Conservation (phyloP, 2,113 vertebrate genomes). For the Spilogale gracilis region DNA sequence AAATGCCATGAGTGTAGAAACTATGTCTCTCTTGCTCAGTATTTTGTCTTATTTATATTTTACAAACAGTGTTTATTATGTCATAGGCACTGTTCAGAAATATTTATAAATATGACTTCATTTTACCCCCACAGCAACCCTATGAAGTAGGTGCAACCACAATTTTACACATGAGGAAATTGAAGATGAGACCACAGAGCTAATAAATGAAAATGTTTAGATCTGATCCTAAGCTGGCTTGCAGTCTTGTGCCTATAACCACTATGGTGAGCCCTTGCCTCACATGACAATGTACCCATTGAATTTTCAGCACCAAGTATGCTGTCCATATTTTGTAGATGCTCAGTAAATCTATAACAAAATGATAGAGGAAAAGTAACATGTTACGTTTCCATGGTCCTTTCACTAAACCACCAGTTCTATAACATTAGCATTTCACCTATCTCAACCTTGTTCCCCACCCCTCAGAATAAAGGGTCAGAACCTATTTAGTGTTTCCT, state of each 20-base stretch:
- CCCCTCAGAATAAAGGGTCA: not conserved
- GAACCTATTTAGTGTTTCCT: not conserved
- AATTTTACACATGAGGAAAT: not conserved
- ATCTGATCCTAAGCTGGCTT: not conserved
- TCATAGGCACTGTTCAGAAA: not conserved
- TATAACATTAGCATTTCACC: not conserved
- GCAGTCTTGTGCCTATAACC: not conserved
- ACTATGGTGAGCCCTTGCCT: not conserved
- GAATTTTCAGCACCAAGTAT: not conserved
- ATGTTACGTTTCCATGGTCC: not conserved
- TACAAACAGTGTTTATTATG: not conserved
- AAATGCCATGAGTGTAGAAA: not conserved
- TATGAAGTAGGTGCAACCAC: not conserved
- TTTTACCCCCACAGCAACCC: not conserved
- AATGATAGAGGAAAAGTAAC: not conserved
- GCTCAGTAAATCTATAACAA: not conserved
- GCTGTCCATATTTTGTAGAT: not conserved
- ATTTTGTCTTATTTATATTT: slow-evolving; percentile 14
- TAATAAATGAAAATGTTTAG: not conserved
- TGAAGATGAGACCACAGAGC: not conserved
- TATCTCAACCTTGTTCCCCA: not conserved
- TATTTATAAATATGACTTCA: not conserved
- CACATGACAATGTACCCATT: too few species aligned
- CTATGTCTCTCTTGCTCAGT: not conserved
- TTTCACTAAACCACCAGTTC: not conserved